These are phyloP conservation scores for Mythimna pallens DNA, from an alignment of 2,888 invertebrate species.

Conservation along the genomic window DNA sequence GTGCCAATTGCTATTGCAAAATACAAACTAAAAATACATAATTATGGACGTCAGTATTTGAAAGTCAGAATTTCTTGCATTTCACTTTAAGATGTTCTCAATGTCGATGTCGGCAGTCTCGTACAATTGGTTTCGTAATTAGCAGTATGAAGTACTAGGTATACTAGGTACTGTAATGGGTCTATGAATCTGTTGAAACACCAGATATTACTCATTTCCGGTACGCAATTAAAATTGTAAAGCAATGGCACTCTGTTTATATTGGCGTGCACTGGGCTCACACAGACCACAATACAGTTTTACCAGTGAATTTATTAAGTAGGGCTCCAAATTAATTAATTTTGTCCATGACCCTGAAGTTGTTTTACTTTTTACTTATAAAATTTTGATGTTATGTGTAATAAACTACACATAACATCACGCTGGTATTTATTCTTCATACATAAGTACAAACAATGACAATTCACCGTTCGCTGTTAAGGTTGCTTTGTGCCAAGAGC, in stretches of 20 bases:
- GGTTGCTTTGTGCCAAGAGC: too few relatives aligned
- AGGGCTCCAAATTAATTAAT: too few relatives aligned
- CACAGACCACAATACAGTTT: conserved; percentile 2
- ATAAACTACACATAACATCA: background rate
- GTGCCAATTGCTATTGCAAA: background rate
- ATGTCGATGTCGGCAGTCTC: background rate
- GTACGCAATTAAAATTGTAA: conserved; percentile 35
- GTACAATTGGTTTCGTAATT: background rate
- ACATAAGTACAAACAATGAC: too few relatives aligned
- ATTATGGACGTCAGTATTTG: background rate
- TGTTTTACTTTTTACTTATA: too few relatives aligned
- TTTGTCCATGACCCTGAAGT: too few relatives aligned
- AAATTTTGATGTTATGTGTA: too few relatives aligned
- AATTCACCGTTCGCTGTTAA: too few relatives aligned
- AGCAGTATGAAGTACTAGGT: too few relatives aligned
- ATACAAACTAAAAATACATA: conserved; percentile 4
- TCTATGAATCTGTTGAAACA: conserved; percentile 9
- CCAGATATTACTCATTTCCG: conserved; percentile 30
- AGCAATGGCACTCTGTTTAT: conserved; percentile 10
- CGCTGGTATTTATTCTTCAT: background rate
- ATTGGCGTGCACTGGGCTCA: conserved; percentile 1
- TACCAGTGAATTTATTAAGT: background rate
- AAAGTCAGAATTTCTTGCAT: background rate
- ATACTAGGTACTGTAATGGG: too few relatives aligned
- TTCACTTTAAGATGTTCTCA: background rate